Conservation (phyloP, 1,140 invertebrate species). For the Cydia amplana region DNA sequence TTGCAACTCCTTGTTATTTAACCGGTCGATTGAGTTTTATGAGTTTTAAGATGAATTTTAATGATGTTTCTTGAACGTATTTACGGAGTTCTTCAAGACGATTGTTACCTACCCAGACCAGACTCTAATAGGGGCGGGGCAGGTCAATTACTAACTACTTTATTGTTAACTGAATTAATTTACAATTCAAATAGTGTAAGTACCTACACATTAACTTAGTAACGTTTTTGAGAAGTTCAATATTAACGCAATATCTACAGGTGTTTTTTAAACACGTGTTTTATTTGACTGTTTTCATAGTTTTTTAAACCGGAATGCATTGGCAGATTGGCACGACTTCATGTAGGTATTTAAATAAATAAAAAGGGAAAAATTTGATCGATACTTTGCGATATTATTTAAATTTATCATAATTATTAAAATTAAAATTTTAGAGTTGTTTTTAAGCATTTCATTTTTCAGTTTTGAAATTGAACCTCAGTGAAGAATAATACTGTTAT, state of each 20-base stretch:
- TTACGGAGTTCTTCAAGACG: not conserved
- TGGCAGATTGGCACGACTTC: no score
- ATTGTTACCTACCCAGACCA: not conserved
- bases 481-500: not conserved
- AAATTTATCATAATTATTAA: no score
- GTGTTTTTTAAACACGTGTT: not conserved
- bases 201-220: not conserved
- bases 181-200: not conserved
- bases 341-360: no score
- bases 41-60: conserved; percentile 10
- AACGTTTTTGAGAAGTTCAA: not conserved
- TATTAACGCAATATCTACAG: not conserved
- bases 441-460: no score
- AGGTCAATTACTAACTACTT: not conserved
- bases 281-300: not conserved
- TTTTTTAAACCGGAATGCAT: no score
- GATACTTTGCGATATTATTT: no score
- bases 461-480: no score
- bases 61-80: not conserved
- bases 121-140: not conserved
- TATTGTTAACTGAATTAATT: not conserved
- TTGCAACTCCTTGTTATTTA: conserved; percentile 6
- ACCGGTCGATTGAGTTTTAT: conserved; percentile 9
- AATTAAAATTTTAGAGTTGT: no score
- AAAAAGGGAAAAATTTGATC: no score